Evolutionary conservation across 2,113 vertebrate genomes (phyloP).

Genomic region (Vombatus ursinus): DNA sequence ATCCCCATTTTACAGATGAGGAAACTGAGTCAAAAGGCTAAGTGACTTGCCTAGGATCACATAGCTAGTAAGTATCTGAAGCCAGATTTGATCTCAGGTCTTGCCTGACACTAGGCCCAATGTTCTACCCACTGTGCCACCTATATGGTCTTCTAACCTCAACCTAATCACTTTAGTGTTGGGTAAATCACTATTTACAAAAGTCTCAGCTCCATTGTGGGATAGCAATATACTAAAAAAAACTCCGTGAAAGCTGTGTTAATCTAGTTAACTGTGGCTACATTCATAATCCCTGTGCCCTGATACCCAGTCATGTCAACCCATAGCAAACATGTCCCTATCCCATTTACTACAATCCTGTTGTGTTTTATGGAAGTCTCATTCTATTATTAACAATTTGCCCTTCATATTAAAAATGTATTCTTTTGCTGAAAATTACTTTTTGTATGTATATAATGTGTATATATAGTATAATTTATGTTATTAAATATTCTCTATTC

Average conservation of each 20-base stretch:
- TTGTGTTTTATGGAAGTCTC: background rate
- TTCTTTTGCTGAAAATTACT: background rate
- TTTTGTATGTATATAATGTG: background rate
- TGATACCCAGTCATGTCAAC: background rate
- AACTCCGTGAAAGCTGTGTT: background rate
- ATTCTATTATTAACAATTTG: background rate
- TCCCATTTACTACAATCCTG: background rate
- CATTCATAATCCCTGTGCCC: background rate
- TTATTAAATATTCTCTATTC: background rate
- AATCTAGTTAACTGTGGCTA: background rate
- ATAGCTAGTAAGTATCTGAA: background rate
- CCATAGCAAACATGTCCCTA: background rate
- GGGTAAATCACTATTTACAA: background rate
- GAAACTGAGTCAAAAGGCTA: background rate
- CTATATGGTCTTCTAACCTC: background rate
- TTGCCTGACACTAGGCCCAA: background rate
- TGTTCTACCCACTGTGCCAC: background rate
- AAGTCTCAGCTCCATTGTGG: background rate
- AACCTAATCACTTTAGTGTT: background rate
- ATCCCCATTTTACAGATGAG: background rate
- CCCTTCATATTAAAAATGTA: background rate
- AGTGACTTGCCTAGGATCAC: background rate
- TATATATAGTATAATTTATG: background rate
- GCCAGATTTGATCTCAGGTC: background rate
- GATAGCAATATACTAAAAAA: background rate